Evolutionary conservation across 1,140 invertebrate genomes (phyloP), one percentile per base, ranked within the genome.

Genomic region (Euura saliciscinereae): DNA sequence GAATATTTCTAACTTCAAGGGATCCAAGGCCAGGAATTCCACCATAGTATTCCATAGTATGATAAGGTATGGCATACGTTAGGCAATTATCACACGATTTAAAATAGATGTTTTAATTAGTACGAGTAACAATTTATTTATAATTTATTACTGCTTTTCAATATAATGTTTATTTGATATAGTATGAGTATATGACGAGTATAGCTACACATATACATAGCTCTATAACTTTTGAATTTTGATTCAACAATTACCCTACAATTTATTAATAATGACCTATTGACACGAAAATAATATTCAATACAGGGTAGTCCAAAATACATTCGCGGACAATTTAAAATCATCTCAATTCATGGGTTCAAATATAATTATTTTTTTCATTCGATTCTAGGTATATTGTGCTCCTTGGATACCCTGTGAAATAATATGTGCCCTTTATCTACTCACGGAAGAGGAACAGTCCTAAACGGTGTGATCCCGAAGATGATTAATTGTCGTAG

Each of bases 1-100:
- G 13, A 59, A 3, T 8, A n/a, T 59, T 59, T 59, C 51, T n/a
- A 28, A 28, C 28, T 28, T 28, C 28, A 28, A 59, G 13, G 51
- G 6, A 59, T 59, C 13, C 51, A 59, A 59, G 13, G 51, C 51
- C 51, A 59, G 51, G 51, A 59, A 59, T 59, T 59, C 13, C 8
- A 59, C 51, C n/a, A n/a, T n/a, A n/a, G n/a, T n/a, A n/a, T n/a
- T n/a, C n/a, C n/a, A 6, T 59, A 59, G 10, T 59, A 59, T 59
- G 13, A n/a, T 8, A 11, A 59, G 10, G 51, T 59, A 59, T 59
- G 13, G 51, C 13, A 59, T 59, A n/a, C 13, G 13, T 59, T 59
- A 59, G 51, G 51, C 51, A 59, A 59, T 59, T 59, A 59, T 59
- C 51, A 59, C 51, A 59, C 51, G 51, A 59, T 59, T 11, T 59